These are phyloP conservation scores for Drosophila acutilabella DNA, from an alignment of 2,888 invertebrate species.

Conservation along the genomic window DNA sequence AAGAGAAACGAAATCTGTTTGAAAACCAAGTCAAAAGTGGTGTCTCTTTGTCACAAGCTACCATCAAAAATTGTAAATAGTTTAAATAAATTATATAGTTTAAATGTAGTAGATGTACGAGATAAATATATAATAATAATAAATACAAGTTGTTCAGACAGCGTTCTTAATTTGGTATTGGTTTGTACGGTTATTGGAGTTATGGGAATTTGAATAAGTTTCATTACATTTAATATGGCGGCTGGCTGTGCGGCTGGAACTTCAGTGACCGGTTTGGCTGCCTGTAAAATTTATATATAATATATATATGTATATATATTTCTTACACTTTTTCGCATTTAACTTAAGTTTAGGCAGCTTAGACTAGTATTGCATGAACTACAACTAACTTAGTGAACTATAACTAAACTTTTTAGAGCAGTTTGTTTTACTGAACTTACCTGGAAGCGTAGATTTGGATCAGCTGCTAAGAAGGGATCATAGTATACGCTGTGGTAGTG, in stretches of 20 bases:
- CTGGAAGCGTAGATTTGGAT: constrained; percentile 96
- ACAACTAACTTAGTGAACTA: not conserved
- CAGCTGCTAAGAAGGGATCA: constrained; percentile 97
- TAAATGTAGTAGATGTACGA: constrained; percentile 43
- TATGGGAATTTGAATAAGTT: constrained; percentile 73
- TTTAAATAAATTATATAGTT: constrained; percentile 13
- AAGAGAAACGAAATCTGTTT: constrained; percentile 47
- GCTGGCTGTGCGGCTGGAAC: constrained; percentile 87
- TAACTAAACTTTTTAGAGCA: not conserved
- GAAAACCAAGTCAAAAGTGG: constrained; percentile 66
- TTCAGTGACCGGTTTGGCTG: constrained; percentile 90
- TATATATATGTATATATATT: constrained; percentile 70
- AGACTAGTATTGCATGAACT: constrained; percentile 36
- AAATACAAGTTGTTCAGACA: constrained; percentile 47
- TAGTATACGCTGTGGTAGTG: constrained; percentile 92
- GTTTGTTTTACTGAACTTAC: constrained; percentile 86
- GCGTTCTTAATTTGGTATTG: constrained; percentile 54
- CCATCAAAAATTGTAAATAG: constrained; percentile 54
- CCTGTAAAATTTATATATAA: constrained; percentile 87
- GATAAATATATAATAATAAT: constrained; percentile 27
- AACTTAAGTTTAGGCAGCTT: constrained; percentile 27
- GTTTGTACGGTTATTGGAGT: constrained; percentile 55
- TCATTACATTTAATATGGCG: constrained; percentile 85
- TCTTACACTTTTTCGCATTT: constrained; percentile 16
- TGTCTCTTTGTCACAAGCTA: constrained; percentile 64